A percentile compares a stretch with the other conserved stretches of the same genome.
Evolutionary conservation across 2,113 vertebrate species (phyloP).

Genomic region (Leucopsar rothschildi): DNA sequence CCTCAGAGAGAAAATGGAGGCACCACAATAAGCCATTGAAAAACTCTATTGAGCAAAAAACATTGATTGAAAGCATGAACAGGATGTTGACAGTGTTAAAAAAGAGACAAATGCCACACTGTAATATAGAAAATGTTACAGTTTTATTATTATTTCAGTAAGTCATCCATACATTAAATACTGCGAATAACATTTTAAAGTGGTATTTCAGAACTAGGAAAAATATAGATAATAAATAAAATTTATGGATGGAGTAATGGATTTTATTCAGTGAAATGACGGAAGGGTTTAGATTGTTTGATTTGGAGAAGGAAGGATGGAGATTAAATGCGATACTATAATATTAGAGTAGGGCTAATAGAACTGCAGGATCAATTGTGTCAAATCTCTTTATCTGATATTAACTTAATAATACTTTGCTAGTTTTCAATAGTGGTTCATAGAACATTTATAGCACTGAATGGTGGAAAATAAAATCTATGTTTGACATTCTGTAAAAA

Average conservation of each 20-base stretch:
- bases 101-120: not conserved
- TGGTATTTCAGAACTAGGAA: not conserved
- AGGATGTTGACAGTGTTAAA: not conserved
- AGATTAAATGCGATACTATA: not conserved
- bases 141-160: not conserved
- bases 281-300: not conserved
- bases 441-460: not conserved
- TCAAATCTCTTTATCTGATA: slow-evolving; percentile 15
- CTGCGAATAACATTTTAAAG: not conserved
- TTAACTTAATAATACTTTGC: not conserved
- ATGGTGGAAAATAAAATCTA: not conserved
- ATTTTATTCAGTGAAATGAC: not conserved
- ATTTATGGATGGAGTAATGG: not conserved
- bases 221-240: not conserved
- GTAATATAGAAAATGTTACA: not conserved
- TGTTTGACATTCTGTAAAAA: not conserved
- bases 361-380: not conserved
- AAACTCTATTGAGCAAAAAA: not conserved
- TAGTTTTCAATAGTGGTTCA: not conserved
- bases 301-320: not conserved
- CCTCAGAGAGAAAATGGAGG: not conserved
- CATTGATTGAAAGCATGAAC: not conserved
- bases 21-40: not conserved
- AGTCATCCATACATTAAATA: not conserved
- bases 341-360: not conserved